A percentile compares a stretch with the other conserved stretches of the same genome.
phyloP scores from a whole-genome alignment of 2,888 invertebrate genomes.

The Apoda limacodes region DNA sequence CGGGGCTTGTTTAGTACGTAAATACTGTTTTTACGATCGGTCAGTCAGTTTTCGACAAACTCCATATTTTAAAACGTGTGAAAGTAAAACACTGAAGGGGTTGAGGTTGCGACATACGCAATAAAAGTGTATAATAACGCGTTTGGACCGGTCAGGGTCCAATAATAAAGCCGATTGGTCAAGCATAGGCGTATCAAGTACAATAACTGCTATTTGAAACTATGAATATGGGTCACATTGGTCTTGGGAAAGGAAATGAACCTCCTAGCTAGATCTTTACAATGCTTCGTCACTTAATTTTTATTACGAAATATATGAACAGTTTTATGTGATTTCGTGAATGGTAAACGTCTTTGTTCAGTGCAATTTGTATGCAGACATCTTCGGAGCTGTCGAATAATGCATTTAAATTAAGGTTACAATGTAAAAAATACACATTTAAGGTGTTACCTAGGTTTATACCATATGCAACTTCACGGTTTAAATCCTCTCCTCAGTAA shows the following conservation, averaged over 20 bases:
- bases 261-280: too few species aligned
- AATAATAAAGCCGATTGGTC: slow-evolving; percentile 56
- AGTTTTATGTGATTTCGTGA: too few species aligned
- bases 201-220: slow-evolving; percentile 38
- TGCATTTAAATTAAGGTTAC: too few species aligned
- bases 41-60: slow-evolving; percentile 47
- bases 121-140: slow-evolving; percentile 39
- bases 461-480: too few species aligned
- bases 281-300: too few species aligned
- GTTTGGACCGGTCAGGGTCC: slow-evolving; percentile 40
- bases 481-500: too few species aligned
- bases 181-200: slow-evolving; percentile 50
- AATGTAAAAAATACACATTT: too few species aligned
- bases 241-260: slow-evolving; percentile 59
- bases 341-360: too few species aligned
- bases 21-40: slow-evolving; percentile 36
- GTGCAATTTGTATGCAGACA: slow-evolving; percentile 13
- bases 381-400: too few species aligned
- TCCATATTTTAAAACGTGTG: slow-evolving; percentile 59
- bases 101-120: slow-evolving; percentile 30
- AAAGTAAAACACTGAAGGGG: slow-evolving; percentile 56
- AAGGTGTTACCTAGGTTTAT: too few species aligned
- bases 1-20: slow-evolving; percentile 32
- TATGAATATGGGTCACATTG: slow-evolving; percentile 53
- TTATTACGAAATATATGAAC: too few species aligned